Base-by-base conservation (phyloP, 1,140 invertebrate species). In the Amyelois transitella region DNA sequence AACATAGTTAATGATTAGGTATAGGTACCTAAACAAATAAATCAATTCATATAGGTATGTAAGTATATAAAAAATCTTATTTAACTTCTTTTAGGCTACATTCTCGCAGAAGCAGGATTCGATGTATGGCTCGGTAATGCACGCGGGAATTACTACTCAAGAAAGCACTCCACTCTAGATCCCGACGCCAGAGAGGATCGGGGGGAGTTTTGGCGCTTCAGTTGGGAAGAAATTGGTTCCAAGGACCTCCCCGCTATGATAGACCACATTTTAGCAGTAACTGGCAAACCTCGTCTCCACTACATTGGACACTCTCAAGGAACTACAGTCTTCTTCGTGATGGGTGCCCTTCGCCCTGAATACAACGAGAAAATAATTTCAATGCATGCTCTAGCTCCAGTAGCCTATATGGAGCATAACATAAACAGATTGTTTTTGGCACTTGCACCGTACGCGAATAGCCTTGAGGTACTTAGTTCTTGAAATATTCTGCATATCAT, bases 101-200 rank as follows among this genome's bases (percentile, higher is more conserved):
- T 48, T 1, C 20, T 48, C 20, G 45, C 45, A 1, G 45, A 48
- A n/a, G 45, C 45, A 21, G 45, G 45, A 6, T 48, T 48, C 18
- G 45, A 48, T 48, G 45, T 48, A 6, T 48, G 45, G 45, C 45
- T 48, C 12, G 45, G 45, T 5, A 48, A 48, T 48, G 45, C 45
- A 8, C 45, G 45, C 1, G 45, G 45, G 6, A 48, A 48, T n/a
- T 48, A 48, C 14, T 48, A 48, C n/a, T 48, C 45, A 12, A 48
- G 45, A 48, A 48, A 10, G 10, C 45, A 48, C n/a, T 10, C 20
- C 4, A 45, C 44, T 20, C 19, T 45, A 12, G 44, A 45, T 14
- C 44, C 44, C 10, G 44, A 45, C 18, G 2, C 8, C 20, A 19
- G 7, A 45, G 8, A 10, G 1, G 3, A 19, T 20, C 17, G 18